Conservation (phyloP, 2,888 invertebrate species). For the Cynaeus angustus region DNA sequence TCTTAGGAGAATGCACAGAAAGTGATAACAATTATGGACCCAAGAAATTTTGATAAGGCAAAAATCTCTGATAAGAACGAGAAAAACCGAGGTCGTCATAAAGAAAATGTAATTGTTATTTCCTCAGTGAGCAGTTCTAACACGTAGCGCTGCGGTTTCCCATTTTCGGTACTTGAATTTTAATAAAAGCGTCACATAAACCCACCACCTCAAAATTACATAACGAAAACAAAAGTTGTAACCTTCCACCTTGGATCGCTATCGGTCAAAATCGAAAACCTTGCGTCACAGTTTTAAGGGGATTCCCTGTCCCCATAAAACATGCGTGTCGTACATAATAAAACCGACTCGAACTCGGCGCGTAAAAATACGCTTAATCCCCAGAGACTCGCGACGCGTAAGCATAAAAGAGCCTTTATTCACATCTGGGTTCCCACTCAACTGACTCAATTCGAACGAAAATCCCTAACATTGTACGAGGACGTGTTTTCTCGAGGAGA, state of each 20-base stretch:
- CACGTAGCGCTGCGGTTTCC: not conserved
- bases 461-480: slow-evolving; percentile 30
- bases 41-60: slow-evolving; percentile 10
- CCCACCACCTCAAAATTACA: no score
- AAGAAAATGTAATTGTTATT: not conserved
- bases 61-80: slow-evolving; percentile 3
- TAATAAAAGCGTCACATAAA: not conserved
- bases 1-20: slow-evolving; percentile 6
- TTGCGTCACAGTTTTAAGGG: slow-evolving; percentile 18
- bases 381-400: slow-evolving; percentile 43
- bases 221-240: no score
- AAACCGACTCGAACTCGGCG: slow-evolving; percentile 21
- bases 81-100: no score
- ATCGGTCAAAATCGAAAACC: no score
- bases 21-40: slow-evolving; percentile 17
- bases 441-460: slow-evolving; percentile 37
- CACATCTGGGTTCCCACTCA: slow-evolving; percentile 37
- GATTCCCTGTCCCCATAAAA: slow-evolving; percentile 31
- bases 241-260: no score
- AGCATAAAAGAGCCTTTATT: slow-evolving; percentile 47
- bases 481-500: slow-evolving; percentile 21
- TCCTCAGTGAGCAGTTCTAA: not conserved
- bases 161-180: not conserved
- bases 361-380: slow-evolving; percentile 50
- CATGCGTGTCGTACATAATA: slow-evolving; percentile 45